Base-by-base conservation (phyloP, 2,797 vertebrate species). In the Smutsia gigantea region DNA sequence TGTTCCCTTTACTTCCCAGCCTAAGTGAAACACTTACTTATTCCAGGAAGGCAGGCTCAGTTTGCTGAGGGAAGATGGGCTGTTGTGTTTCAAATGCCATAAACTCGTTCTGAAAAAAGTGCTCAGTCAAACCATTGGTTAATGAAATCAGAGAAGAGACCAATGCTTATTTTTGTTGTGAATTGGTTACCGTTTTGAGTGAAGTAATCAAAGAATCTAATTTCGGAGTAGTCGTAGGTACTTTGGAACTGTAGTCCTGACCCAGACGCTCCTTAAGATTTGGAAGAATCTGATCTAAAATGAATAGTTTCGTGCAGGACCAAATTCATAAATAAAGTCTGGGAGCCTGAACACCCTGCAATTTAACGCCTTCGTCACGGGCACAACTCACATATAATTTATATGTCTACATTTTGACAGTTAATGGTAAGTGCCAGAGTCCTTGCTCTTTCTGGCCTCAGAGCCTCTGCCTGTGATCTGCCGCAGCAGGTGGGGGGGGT, bases 31-130 rank as follows among this genome's bases (percentile, higher is more conserved):
- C 1, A 1, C 39, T 46, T 21, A 7, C 13, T 27, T 39, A 2
- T 0, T 31, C 21, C 1, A 2, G 5, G 0, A 25, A 29, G 49
- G 4, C 1, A 4, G 31, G 46, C 59, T 64, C 29, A 0, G 15
- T 10, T 15, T 39, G 49, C 31, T n/a, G 8, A 72, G 21, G 7
- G 29, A 21, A 1, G 3, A 18, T 0, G 25, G 2, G 23, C n/a
- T 5, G 4, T 2, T 6, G 12, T 0, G 7, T 8, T 10, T 49
- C 87, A 59, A n/a, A 21, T 19, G 11, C 71, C 61, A 0, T 2
- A 49, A 11, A 25, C 75, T 34, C 66, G 1, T 11, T 10, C 31
- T 23, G 77, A 59, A 63, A 68, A 68, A 29, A 4, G 69, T 46
- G 18, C 39, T 27, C 37, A 2, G 14, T 25, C 27, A 34, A 37